These are phyloP conservation scores for Erebia palarica DNA, from an alignment of 2,888 invertebrate genomes.

Conservation along the genomic window DNA sequence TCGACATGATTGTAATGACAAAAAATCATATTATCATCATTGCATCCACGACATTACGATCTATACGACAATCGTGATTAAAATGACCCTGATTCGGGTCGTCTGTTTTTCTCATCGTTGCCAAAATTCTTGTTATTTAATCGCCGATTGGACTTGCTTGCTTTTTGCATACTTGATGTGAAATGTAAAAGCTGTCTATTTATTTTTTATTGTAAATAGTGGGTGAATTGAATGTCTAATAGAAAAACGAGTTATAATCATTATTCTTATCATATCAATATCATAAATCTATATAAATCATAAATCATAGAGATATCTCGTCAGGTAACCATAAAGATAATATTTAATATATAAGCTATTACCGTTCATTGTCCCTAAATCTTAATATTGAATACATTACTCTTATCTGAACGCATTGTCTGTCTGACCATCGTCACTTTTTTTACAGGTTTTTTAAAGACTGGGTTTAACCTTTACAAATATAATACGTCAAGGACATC, in stretches of 20 bases:
- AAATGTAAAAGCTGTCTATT: not conserved
- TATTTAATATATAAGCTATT: no score
- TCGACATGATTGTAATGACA: conserved; percentile 3
- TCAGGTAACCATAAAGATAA: no score
- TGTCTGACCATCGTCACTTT: not conserved
- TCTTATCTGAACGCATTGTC: not conserved
- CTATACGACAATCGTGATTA: conserved; percentile 41
- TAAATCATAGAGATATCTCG: no score
- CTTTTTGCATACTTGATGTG: not conserved
- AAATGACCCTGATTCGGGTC: conserved; percentile 43
- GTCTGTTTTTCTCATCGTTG: conserved; percentile 24
- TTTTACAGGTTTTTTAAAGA: not conserved
- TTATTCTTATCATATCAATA: no score
- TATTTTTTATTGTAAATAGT: not conserved
- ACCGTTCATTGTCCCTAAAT: no score
- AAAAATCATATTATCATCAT: conserved; percentile 10
- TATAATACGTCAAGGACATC: conserved; percentile 2
- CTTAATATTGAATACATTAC: no score
- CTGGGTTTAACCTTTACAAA: conserved; percentile 7
- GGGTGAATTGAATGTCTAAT: not conserved
- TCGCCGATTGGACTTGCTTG: conserved; percentile 10
- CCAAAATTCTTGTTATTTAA: conserved; percentile 22
- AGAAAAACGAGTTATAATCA: no score
- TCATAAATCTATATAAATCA: no score
- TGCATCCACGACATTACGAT: conserved; percentile 33